Percentiles rank a stretch among this genome's conserved stretches.
phyloP scores from a whole-genome alignment of 2,113 vertebrate genomes.

The Pachycephala philippinensis region DNA sequence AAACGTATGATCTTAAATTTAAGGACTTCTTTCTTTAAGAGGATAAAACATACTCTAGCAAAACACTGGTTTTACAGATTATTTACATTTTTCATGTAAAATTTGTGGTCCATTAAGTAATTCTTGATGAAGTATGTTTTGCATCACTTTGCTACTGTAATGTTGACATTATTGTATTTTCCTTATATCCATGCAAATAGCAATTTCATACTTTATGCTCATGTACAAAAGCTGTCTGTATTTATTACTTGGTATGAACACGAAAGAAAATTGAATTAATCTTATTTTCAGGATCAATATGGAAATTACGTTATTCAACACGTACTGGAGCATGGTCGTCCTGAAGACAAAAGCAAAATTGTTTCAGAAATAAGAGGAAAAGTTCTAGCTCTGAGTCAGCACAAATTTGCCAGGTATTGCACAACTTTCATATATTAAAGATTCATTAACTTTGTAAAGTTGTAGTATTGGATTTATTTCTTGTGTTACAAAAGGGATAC shows the following conservation, averaged over 20 bases:
- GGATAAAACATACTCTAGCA: background rate
- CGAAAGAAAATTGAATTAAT: background rate
- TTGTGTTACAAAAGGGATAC: background rate
- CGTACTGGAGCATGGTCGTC: slow-evolving; percentile 94
- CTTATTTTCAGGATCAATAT: slow-evolving; percentile 89
- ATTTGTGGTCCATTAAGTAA: background rate
- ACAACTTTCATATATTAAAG: background rate
- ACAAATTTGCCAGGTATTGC: slow-evolving; percentile 96
- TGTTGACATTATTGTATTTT: background rate
- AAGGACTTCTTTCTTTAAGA: background rate
- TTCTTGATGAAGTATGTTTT: background rate
- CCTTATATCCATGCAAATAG: background rate
- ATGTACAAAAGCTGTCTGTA: background rate
- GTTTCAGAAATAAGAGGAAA: slow-evolving; percentile 96
- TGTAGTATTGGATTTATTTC: background rate
- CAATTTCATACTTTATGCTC: background rate
- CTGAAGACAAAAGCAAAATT: slow-evolving; percentile 98
- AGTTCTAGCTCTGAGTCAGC: slow-evolving; percentile 93
- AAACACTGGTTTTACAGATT: background rate
- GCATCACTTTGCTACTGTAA: background rate
- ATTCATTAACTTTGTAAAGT: background rate
- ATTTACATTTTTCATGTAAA: background rate
- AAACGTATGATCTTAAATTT: background rate
- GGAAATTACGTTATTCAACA: slow-evolving; percentile 99
- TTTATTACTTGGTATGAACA: background rate